These are phyloP conservation scores for Tetramorium simillimum DNA, from an alignment of 1,140 invertebrate genomes.

Conservation along the genomic window DNA sequence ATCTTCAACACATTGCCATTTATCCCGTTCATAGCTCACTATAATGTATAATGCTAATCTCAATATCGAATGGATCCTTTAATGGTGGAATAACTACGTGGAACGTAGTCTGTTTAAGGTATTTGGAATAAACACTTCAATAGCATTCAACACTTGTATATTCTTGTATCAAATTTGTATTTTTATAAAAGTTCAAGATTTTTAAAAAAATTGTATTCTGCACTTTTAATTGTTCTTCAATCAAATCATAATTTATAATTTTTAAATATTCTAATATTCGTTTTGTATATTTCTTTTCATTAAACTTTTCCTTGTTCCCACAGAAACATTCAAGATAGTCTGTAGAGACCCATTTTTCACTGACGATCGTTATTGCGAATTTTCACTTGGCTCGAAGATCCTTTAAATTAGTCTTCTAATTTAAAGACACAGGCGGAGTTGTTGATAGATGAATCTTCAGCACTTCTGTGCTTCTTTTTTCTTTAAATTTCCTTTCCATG, in stretches of 20 bases:
- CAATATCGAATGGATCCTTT: not conserved
- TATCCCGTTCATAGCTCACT: slow-evolving; percentile 58
- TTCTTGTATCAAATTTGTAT: not conserved
- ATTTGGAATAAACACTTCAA: not conserved
- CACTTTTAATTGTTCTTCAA: not conserved
- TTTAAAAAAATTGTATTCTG: not conserved
- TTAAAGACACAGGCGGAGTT: not conserved
- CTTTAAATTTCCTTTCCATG: not conserved
- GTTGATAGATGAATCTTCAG: not conserved
- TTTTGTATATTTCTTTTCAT: not conserved
- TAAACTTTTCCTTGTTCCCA: not conserved
- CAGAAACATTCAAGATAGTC: not conserved
- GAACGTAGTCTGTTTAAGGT: not conserved
- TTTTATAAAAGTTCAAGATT: not conserved
- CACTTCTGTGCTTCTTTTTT: not conserved
- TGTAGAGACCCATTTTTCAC: not conserved
- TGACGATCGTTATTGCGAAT: not conserved
- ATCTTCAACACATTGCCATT: slow-evolving; percentile 68
- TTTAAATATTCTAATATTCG: not conserved
- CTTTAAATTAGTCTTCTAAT: not conserved
- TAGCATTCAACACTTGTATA: not conserved
- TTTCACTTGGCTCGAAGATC: not conserved
- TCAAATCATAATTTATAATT: not conserved
- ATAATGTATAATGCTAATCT: not conserved
- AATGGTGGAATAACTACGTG: not conserved